Evolutionary conservation across 2,113 vertebrate species (phyloP), one percentile per base, ranked within the genome.

Genomic region (Neodontobutis hainanensis): DNA sequence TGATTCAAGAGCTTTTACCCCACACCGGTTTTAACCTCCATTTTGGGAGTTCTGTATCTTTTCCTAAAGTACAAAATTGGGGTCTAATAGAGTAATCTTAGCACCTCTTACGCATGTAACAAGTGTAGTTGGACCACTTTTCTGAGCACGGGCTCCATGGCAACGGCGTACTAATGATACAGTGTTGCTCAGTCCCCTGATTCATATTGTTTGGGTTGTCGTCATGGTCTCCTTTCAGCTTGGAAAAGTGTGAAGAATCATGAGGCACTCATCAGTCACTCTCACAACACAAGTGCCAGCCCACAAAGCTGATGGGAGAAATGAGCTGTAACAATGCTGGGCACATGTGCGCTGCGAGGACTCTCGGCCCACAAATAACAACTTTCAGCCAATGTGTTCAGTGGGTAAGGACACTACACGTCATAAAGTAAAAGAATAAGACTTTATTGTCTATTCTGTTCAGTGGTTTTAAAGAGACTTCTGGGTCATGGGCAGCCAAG

Each of bases 151-250:
- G 58, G 68, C 67, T 66, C 78, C 82, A 81, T 85, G 84, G 80
- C 78, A 86, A 82, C 85, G 52, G 68, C 9, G 52, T 40, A 8
- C 69, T 85, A 83, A 86, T 87, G 73, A 80, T 77, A 76, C 57
- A 45, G 32, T 40, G 53, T 78, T 77, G 58, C 75, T 72, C 58
- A 11, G 45, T 44, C 45, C 51, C 70, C 68, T 53, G 57, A 76
- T 83, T 79, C 70, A 63, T 51, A 64, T 75, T 64, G 79, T 84
- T 73, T 75, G 61, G 49, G 32, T 79, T 77, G 78, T 78, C 77
- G 69, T 61, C n/a, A 57, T 40, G 43, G 59, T 45, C 44, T 80
- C 14, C 19, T 78, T 77, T 83, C 67, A 75, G 73, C 53, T 15
- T 4, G 5, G 38, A 56, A 73, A 68, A 58, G 36, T 73, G 74